Evolutionary conservation across 2,888 invertebrate species (phyloP), one percentile per base, ranked within the genome.

Genomic region (Leptopilina drosophilae): DNA sequence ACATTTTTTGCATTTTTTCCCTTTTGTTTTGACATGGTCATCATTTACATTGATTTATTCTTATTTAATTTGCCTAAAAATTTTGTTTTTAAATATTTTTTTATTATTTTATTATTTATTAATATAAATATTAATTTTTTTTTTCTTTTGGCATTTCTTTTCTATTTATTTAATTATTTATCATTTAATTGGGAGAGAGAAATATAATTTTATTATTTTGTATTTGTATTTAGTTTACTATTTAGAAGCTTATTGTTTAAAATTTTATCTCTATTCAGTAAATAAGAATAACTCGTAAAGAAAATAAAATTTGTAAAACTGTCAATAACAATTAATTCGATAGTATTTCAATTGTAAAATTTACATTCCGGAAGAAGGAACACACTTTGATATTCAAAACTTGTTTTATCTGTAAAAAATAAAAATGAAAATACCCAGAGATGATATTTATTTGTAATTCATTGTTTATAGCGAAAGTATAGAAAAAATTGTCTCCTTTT

Each of bases 381-480:
- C 59, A 12, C 59, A 59, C n/a, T 59, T 59, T 59, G 59, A 59
- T 59, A 59, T 59, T 59, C 59, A 59, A 59, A 59, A 59, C 59
- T n/a, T 59, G 59, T 59, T n/a, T 14, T 59, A 59, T 59, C 59
- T 0, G n/a, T 14, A 59, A n/a, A 59, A 59, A 49, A 33, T 33
- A 49, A 49, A 49, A 49, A 8, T 56, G n/a, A 12, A 59, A 59
- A 59, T 59, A 15, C 15, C 5, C 8, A 59, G 59, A 59, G 15
- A n/a, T n/a, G 14, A 59, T 59, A n/a, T 59, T 59, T 59, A 56
- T n/a, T 1, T n/a, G 14, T 59, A 14, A 15, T 15, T 59, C 1
- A 59, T 59, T 59, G 14, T 59, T 59, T 59, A n/a, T 59, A n/a
- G 15, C 5, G 12, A 5, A 59, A 59, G 6, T n/a, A 59, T 59